Evolutionary conservation across 2,797 vertebrate genomes (phyloP).

Genomic region (Cichlasoma orientale): DNA sequence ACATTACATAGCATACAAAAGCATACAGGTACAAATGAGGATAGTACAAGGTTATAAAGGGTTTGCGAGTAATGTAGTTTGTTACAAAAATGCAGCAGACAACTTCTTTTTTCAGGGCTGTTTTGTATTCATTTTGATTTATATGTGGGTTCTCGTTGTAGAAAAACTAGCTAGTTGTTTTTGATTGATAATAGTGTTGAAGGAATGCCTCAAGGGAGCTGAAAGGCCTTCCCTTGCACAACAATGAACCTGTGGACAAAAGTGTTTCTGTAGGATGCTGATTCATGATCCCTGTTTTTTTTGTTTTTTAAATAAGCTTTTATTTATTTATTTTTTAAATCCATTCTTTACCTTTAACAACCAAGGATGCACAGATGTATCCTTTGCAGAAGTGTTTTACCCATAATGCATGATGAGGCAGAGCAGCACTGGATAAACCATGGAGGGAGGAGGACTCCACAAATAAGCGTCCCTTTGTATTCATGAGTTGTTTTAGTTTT

Average conservation of each 20-base stretch:
- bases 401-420: background rate
- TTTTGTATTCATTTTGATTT: background rate
- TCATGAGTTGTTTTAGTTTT: background rate
- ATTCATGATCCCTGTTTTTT: background rate
- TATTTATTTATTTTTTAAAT: too few species aligned
- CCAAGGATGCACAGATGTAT: background rate
- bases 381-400: background rate
- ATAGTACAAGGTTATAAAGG: background rate
- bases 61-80: background rate
- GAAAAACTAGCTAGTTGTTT: background rate
- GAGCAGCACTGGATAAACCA: background rate
- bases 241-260: slow-evolving; percentile 1
- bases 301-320: too few species aligned
- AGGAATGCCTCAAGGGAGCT: background rate
- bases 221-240: background rate
- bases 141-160: background rate
- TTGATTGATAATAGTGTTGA: slow-evolving; percentile 7
- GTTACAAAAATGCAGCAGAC: background rate
- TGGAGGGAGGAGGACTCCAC: background rate
- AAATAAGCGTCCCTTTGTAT: background rate
- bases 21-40: background rate
- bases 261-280: background rate
- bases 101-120: background rate
- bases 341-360: background rate
- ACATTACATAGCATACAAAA: background rate